These are phyloP conservation scores for Acrocyrtus sp. DNA, from an alignment of 2,888 invertebrate genomes.

Conservation along the genomic window DNA sequence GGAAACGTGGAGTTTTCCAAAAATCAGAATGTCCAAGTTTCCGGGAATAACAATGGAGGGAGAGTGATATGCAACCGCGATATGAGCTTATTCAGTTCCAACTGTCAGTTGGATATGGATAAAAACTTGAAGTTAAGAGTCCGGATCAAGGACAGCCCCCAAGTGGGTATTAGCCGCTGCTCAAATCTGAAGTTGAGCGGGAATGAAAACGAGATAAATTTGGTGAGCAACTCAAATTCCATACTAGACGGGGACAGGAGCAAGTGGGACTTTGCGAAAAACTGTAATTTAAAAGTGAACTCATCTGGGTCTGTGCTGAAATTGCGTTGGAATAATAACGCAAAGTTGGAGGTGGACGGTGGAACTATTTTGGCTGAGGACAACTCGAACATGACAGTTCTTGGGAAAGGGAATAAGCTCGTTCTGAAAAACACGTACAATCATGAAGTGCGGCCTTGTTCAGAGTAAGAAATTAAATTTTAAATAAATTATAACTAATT, in stretches of 20 bases:
- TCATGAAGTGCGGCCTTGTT: not conserved
- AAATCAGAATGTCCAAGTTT: not conserved
- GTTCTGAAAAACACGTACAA: not conserved
- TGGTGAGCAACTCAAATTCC: not conserved
- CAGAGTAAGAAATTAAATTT: not conserved
- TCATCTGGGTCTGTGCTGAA: not conserved
- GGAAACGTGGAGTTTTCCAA: not conserved
- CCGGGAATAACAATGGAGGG: not conserved
- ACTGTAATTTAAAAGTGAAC: not conserved
- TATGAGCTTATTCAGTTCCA: not conserved
- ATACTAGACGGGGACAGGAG: not conserved
- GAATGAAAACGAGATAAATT: not conserved
- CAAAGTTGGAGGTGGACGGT: not conserved
- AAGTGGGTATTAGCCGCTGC: too few species aligned
- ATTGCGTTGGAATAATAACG: not conserved
- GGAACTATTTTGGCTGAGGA: not conserved
- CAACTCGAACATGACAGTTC: not conserved
- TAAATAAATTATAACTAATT: too few species aligned
- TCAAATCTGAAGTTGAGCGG: not conserved
- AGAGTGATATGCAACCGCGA: not conserved
- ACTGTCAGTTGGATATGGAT: not conserved
- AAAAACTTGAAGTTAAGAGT: not conserved
- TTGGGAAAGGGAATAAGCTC: not conserved
- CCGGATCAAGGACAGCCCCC: not conserved
- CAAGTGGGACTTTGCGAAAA: not conserved